Conservation (phyloP, 2,797 vertebrate species). For the Staurois parvus region DNA sequence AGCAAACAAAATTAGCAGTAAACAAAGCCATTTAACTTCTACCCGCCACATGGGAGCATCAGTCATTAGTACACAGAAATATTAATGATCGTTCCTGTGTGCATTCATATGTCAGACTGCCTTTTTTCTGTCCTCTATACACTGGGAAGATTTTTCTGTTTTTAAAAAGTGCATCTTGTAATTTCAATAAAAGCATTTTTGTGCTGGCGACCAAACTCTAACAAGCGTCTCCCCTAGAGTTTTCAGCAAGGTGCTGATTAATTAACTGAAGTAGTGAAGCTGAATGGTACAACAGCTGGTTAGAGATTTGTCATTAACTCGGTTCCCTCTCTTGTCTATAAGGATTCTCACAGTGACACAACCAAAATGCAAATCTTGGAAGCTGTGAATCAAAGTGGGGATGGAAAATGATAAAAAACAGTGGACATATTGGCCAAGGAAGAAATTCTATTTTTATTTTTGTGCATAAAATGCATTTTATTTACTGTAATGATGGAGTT, state of each 20-base stretch:
- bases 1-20: constrained; percentile 64
- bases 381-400: constrained; percentile 55
- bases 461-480: constrained; percentile 21
- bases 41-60: constrained; percentile 53
- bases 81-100: constrained; percentile 59
- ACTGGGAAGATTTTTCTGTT: constrained; percentile 62
- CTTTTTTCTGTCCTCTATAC: constrained; percentile 62
- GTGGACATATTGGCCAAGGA: constrained; percentile 39
- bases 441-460: constrained; percentile 21
- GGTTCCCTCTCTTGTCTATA: constrained; percentile 77
- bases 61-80: constrained; percentile 52
- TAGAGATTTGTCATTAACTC: constrained; percentile 80
- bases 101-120: constrained; percentile 49
- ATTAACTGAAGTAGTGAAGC: constrained; percentile 84
- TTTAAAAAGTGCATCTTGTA: constrained; percentile 39
- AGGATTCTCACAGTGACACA: constrained; percentile 68
- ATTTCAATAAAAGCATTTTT: constrained; percentile 80
- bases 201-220: constrained; percentile 79
- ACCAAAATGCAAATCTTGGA: constrained; percentile 67
- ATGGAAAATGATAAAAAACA: constrained; percentile 58
- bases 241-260: constrained; percentile 86
- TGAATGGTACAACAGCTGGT: constrained; percentile 82
- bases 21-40: constrained; percentile 55
- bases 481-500: constrained; percentile 3
- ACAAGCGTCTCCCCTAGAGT: constrained; percentile 80